phyloP scores from a whole-genome alignment of 2,797 vertebrate genomes.

The Poecile montanus region DNA sequence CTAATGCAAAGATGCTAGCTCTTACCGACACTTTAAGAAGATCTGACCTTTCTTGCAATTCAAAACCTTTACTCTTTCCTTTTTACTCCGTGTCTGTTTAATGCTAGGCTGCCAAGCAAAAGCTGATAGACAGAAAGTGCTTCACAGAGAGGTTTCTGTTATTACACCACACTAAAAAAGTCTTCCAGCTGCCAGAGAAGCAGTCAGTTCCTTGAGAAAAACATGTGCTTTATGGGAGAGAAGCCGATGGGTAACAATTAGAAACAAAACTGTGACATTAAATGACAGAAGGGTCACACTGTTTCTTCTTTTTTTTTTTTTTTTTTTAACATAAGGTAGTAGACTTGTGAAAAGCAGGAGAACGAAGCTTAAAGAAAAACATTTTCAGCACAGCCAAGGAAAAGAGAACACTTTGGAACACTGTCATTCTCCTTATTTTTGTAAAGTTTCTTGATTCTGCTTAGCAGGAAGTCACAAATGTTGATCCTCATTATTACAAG shows the following conservation, averaged over 20 bases:
- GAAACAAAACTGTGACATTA: not conserved
- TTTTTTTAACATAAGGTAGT: not conserved
- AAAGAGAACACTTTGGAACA: not conserved
- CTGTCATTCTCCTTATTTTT: not conserved
- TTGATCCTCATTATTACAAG: not conserved
- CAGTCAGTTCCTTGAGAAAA: not conserved
- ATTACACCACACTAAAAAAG: not conserved
- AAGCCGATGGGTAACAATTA: not conserved
- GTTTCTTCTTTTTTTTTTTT: not conserved
- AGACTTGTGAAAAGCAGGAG: not conserved
- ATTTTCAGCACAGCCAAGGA: not conserved
- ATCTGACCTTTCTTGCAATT: not conserved
- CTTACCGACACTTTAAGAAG: not conserved
- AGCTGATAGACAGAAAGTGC: not conserved
- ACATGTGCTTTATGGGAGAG: not conserved
- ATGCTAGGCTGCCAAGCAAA: not conserved
- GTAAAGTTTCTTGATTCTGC: not conserved
- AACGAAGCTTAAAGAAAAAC: not conserved
- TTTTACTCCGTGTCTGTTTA: not conserved
- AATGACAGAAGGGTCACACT: not conserved
- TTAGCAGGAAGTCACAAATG: not conserved
- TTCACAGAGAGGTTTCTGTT: not conserved
- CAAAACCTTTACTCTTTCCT: not conserved
- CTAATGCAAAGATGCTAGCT: not conserved
- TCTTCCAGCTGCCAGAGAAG: not conserved